Evolutionary conservation across 2,113 vertebrate species (phyloP).

Genomic region (Arizona elegans): DNA sequence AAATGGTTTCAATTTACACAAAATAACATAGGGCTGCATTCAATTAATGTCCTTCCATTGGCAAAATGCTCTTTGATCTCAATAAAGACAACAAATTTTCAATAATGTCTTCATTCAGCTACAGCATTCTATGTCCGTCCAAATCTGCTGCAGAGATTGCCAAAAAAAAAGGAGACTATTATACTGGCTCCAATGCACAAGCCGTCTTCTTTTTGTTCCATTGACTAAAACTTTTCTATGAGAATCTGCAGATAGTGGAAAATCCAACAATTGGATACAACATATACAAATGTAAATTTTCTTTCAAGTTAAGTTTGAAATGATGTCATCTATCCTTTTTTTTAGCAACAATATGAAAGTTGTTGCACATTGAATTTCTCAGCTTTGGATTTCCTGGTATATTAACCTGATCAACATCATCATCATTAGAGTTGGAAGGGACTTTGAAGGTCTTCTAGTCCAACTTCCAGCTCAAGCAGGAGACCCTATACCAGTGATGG

Average conservation of each 20-base stretch:
- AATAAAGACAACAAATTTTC: not conserved
- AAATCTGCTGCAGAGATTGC: not conserved
- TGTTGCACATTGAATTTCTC: not conserved
- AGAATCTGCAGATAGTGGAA: not conserved
- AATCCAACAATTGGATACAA: not conserved
- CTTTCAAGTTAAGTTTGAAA: not conserved
- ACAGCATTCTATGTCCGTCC: not conserved
- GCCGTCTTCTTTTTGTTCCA: not conserved
- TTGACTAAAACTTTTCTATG: not conserved
- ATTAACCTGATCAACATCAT: not conserved
- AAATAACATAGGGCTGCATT: not conserved
- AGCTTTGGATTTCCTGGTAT: not conserved
- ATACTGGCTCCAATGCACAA: not conserved
- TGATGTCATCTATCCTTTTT: not conserved
- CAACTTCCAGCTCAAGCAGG: no score
- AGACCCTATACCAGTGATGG: no score
- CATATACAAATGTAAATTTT: not conserved
- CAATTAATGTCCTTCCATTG: not conserved
- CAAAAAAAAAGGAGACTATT: not conserved
- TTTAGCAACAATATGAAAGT: not conserved
- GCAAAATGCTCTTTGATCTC: not conserved
- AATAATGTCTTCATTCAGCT: no score
- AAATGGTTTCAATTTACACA: not conserved
- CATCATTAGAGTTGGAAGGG: no score
- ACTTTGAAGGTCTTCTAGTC: no score